phyloP scores from a whole-genome alignment of 2,888 invertebrate species.

The Aspidiotus rigidus region DNA sequence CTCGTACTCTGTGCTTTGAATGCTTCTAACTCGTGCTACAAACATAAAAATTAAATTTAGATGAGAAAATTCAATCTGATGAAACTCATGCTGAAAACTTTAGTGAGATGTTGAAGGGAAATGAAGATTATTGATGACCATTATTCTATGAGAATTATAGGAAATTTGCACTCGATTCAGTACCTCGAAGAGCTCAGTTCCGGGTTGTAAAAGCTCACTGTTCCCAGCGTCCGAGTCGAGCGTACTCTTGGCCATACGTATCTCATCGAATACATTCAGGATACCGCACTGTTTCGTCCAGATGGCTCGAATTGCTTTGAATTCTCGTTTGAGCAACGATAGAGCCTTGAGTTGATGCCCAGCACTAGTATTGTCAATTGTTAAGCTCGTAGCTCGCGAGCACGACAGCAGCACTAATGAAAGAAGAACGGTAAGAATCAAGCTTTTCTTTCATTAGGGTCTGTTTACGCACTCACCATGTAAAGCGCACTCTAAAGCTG shows the following conservation, averaged over 20 bases:
- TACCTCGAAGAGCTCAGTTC: background rate
- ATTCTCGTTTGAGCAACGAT: conserved; percentile 56
- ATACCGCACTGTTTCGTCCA: conserved; percentile 46
- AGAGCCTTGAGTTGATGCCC: conserved; percentile 49
- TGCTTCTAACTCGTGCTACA: conserved; percentile 1
- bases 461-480: conserved; percentile 16
- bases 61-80: no score
- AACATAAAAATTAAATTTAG: no score
- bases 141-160: no score
- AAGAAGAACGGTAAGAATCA: background rate
- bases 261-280: conserved; percentile 54
- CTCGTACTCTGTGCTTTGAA: conserved; percentile 41
- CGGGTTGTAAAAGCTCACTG: no score
- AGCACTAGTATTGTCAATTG: conserved; percentile 44
- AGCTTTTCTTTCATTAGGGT: no score
- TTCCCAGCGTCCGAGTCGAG: conserved; percentile 46
- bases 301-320: conserved; percentile 45
- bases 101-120: background rate
- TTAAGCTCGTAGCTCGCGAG: background rate
- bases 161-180: no score
- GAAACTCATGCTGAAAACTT: background rate
- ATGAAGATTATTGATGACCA: no score
- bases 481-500: conserved; percentile 34
- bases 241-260: conserved; percentile 55
- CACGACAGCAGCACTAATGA: conserved; percentile 7